Evolutionary conservation across 2,797 vertebrate genomes (phyloP), one percentile per base, ranked within the genome.

Genomic region (Sebastes diaconus): DNA sequence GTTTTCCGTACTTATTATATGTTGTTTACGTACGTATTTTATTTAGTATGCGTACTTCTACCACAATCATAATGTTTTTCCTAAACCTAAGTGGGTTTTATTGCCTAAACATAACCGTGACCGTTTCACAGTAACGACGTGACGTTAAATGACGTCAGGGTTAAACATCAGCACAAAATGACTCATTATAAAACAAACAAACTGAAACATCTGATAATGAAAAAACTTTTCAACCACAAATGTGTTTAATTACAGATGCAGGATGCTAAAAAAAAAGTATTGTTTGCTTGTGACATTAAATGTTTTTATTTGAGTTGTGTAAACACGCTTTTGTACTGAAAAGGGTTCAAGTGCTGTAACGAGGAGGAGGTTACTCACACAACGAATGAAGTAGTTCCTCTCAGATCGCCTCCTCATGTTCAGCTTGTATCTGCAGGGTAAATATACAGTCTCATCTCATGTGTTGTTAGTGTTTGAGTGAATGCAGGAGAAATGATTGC

Each of bases 401-500:
- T 64, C 75, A 57, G 8, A 57, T 8, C 11, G 13, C 58, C 52
- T 72, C 68, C 13, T 27, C 52, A 3, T 4, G 32, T 65, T 14
- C 8, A 46, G 24, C 24, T 29, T 2, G 58, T 27, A 6, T 59
- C 27, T 52, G 54, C 73, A 59, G 36, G 25, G 20, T 14, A 8
- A 42, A 39, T 4, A 7, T 0, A 60, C 36, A 27, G 39, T 1
- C 13, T 63, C 82, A 68, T 72, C 83, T 83, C 66, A 22, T 8
- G 29, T 27, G 42, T 73, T 34, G 64, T 27, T 64, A 3, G 69
- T 29, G n/a, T 79, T 79, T 30, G 32, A 52, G 55, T 46, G 3
- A 61, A 55, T 24, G 77, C 67, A 70, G 58, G 65, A 77, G 76
- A 79, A 84, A 65, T 9, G 25, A 68, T 36, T 42, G 24, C 36